Evolutionary conservation across 64 coral and sea anemone genomes (phyloP), one percentile per base, ranked within the genome.

Genomic region (Platygyra sinensis): DNA sequence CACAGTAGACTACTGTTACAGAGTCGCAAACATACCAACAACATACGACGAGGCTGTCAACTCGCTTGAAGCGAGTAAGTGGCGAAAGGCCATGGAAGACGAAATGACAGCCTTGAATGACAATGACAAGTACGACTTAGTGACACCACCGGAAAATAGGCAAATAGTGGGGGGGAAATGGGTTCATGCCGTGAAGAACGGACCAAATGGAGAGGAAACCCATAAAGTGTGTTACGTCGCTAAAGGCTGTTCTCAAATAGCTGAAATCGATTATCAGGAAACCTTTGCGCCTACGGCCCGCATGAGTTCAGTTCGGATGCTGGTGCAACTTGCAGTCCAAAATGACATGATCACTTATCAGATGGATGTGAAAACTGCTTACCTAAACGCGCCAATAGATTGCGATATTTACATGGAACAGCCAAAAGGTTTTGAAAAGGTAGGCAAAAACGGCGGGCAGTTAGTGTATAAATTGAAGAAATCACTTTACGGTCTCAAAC

Each of bases 41-140:
- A 71, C 49, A 6, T 87, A 87, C 30, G 16, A 13, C 36, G 86
- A 93, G 8, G 86, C 91, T 22, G 32, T 89, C 27, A 64, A 57
- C 12, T 88, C 76, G 4, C 77, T 8, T 10, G 76, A 93, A 52
- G 85, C 78, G 27, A 51, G 15, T 27, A 82, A 83, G 36, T 88
- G 91, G 86, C 60, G 76, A 60, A 72, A 88, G 52, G 91, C 91
- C 72, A 93, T 93, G 77, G 20, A 74, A 18, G 86, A 93, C 1
- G 91, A 93, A 30, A 83, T 88, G 42, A 28, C 16, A 24, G 60
- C 85, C 8, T 60, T 89, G 9, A 27, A 18, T 29, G 77, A 87
- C 39, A 88, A 88, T 81, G 49, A 93, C 25, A 88, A 76, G 10
- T 93, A 50, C 12, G 67, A 78, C 3, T 27, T 87, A 51, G 62